Conservation (phyloP, 2,113 vertebrate species). For the Podarcis cretensis region DNA sequence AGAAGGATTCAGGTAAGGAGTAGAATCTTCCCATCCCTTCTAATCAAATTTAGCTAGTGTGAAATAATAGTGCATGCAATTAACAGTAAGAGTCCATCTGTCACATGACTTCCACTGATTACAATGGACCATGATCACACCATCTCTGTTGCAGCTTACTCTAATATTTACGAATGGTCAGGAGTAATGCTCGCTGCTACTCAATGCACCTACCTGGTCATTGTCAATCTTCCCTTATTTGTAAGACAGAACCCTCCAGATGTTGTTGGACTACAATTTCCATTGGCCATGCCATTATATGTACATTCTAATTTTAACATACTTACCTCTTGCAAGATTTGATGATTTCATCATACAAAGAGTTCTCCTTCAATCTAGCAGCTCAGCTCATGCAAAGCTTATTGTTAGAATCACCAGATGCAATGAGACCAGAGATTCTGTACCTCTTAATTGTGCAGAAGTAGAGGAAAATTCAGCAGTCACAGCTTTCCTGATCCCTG, state of each 20-base stretch:
- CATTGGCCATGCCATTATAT: neutral
- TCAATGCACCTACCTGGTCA: neutral
- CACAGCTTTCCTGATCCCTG: neutral
- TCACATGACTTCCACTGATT: neutral
- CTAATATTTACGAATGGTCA: neutral
- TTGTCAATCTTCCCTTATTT: too few relatives aligned
- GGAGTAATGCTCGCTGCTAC: neutral
- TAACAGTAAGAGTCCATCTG: neutral
- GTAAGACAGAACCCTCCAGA: too few relatives aligned
- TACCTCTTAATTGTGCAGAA: neutral
- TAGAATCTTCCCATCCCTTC: neutral
- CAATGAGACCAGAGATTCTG: neutral
- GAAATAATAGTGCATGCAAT: neutral
- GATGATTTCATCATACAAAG: neutral
- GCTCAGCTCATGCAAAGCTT: neutral
- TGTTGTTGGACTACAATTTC: too few relatives aligned
- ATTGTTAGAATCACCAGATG: neutral
- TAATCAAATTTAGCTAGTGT: neutral
- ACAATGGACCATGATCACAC: neutral
- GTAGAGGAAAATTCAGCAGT: neutral
- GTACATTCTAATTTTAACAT: neutral
- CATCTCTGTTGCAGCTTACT: neutral
- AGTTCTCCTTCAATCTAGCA: neutral
- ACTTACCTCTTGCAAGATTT: neutral
- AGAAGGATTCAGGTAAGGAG: neutral